Base-by-base conservation (phyloP, 2,797 vertebrate genomes). In the Xenopus petersii region DNA sequence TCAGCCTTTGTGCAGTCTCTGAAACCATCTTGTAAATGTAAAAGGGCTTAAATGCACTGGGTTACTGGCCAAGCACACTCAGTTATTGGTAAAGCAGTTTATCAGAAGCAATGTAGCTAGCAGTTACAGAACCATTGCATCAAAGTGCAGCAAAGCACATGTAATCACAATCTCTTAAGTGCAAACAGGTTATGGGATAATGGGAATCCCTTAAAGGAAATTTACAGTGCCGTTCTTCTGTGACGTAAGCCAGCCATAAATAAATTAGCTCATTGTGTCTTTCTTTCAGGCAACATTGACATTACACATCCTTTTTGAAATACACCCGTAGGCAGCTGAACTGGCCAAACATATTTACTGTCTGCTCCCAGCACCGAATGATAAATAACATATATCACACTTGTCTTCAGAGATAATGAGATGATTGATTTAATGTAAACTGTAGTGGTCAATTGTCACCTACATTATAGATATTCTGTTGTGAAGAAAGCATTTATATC, bases 401-500 rank as follows among this genome's bases (percentile, higher is more conserved):
- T 84, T 47, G 16, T 83, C 80, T 49, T 70, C 81, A 82, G 75
- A 83, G 79, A 63, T 85, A 86, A 72, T 81, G 79, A 75, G 66
- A 83, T 79, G 80, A 83, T 87, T 82, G 79, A 84, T 15, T 72
- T 80, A 82, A 75, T 68, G 61, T 79, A 85, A 71, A 67, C 15
- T 82, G 81, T 67, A 79, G 65, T 80, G 82, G 77, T 86, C 82
- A 83, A 76, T 88, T 86, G 85, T 76, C 62, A 75, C 0, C 0
- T 81, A 67, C 72, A 73, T 80, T 82, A 83, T 81, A 86, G 81
- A 86, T 86, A 87, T 86, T 82, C 80, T 80, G 49, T 79, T 79
- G 74, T 61, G 74, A 78, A 80, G 61, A 84, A 84, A 79, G 84
- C 74, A 84, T 87, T 87, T 88, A 84, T 86, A 83, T 84, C 73